Evolutionary conservation across 1,140 invertebrate species (phyloP).

Genomic region (Drosophila mayri): DNA sequence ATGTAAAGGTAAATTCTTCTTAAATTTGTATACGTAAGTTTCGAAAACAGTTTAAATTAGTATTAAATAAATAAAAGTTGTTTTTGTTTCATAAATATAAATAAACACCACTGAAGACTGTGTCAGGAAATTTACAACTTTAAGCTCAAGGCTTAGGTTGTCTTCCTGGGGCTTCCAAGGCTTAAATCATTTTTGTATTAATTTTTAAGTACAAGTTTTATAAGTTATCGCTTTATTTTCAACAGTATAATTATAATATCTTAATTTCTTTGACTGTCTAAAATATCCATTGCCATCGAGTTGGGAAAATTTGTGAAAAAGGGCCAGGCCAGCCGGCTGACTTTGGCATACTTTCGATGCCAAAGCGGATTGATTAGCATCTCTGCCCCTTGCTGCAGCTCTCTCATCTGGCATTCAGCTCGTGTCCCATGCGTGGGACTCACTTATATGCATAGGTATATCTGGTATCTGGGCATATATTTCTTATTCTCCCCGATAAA

Average conservation of each 20-base stretch:
- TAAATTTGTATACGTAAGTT: background rate
- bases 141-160: background rate
- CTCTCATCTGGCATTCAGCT: conserved; percentile 54
- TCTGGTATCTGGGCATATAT: conserved; percentile 36
- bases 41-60: background rate
- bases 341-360: conserved; percentile 77
- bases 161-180: background rate
- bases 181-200: background rate
- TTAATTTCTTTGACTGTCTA: conserved; percentile 16
- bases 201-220: fast-evolving
- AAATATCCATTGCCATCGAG: conserved; percentile 39
- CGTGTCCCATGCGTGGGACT: conserved; percentile 44
- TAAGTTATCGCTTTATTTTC: background rate
- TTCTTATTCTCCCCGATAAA: conserved; percentile 57
- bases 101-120: background rate
- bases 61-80: background rate
- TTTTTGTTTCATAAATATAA: background rate
- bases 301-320: conserved; percentile 48
- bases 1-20: background rate
- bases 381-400: conserved; percentile 28
- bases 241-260: background rate
- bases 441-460: conserved; percentile 21
- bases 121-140: background rate
- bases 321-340: conserved; percentile 56
- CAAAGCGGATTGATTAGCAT: conserved; percentile 62